These are phyloP conservation scores for Rhinoptilus africanus DNA, from an alignment of 2,113 vertebrate species.

Conservation along the genomic window DNA sequence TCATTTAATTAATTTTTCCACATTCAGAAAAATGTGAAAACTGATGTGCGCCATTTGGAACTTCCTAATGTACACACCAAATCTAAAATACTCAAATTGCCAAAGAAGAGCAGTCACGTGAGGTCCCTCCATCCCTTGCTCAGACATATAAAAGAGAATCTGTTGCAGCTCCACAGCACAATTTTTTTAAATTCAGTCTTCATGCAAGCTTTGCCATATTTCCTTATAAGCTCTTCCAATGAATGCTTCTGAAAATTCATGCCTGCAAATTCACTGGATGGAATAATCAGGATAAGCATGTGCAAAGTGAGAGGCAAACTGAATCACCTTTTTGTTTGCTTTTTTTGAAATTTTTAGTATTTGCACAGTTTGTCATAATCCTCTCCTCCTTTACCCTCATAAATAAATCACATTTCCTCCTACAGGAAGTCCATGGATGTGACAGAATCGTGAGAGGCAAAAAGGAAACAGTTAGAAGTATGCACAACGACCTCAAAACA, in stretches of 20 bases:
- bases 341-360: background rate
- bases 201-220: background rate
- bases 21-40: background rate
- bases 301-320: background rate
- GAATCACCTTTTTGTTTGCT: background rate
- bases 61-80: background rate
- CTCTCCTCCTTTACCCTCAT: background rate
- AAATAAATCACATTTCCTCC: background rate
- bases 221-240: background rate
- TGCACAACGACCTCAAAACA: background rate
- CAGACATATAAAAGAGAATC: background rate
- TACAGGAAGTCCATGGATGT: background rate
- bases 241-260: background rate
- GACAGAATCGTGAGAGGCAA: background rate
- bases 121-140: background rate
- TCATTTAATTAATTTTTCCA: background rate
- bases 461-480: background rate
- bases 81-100: background rate
- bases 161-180: background rate
- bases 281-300: background rate
- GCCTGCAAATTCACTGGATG: background rate
- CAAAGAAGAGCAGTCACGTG: no score
- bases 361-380: background rate
- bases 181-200: background rate
- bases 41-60: background rate